phyloP scores from a whole-genome alignment of 2,797 vertebrate species.

The Sitta carolinensis region DNA sequence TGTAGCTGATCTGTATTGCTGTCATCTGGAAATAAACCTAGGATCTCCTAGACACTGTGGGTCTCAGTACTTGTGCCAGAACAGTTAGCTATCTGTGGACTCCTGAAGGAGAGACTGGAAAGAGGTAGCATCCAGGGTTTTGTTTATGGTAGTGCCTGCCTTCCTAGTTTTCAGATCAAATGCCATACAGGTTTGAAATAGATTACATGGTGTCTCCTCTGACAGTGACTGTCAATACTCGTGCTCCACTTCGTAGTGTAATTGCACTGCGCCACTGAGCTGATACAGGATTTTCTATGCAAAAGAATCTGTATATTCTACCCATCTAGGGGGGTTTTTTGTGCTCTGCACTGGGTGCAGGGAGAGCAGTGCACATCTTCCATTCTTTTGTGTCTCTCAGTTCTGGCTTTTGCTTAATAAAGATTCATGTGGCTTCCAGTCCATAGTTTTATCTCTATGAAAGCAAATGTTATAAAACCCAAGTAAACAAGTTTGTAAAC shows the following conservation, averaged over 20 bases:
- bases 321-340: background rate
- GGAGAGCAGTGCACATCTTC: background rate
- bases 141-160: background rate
- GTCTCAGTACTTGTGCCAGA: background rate
- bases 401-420: background rate
- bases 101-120: background rate
- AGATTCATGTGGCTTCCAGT: background rate
- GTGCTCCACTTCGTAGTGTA: background rate
- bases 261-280: background rate
- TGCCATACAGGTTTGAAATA: background rate
- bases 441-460: background rate
- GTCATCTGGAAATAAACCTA: background rate
- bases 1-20: background rate
- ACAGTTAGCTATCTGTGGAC: background rate
- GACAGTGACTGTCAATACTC: background rate
- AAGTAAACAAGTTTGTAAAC: background rate
- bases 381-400: background rate
- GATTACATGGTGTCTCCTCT: background rate
- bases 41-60: background rate
- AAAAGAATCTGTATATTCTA: background rate
- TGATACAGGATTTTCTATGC: background rate
- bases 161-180: background rate
- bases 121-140: background rate
- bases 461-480: background rate
- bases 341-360: background rate